phyloP scores from a whole-genome alignment of 37 sponge, comb jelly and placozoan genomes.

The Eunapius fragilis region DNA sequence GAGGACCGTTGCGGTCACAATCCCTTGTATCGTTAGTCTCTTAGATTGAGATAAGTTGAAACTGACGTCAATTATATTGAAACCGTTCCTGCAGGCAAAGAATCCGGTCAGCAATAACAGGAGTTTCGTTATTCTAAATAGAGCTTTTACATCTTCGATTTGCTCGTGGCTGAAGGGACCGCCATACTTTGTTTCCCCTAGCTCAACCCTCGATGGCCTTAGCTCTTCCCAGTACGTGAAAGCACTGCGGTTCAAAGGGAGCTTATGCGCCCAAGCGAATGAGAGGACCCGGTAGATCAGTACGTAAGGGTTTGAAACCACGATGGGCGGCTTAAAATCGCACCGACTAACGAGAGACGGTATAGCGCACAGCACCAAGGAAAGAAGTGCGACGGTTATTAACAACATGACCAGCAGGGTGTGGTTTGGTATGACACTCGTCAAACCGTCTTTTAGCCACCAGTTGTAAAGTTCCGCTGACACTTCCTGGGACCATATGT shows the following conservation, averaged over 20 bases:
- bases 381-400: background rate
- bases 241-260: background rate
- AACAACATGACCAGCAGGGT: background rate
- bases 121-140: background rate
- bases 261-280: background rate
- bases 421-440: background rate
- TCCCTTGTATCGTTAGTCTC: too few species aligned
- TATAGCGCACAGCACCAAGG: background rate
- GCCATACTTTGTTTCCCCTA: background rate
- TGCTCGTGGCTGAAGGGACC: background rate
- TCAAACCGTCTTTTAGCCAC: background rate
- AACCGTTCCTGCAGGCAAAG: too few species aligned
- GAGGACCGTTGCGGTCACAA: too few species aligned
- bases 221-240: background rate
- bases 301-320: background rate
- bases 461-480: background rate
- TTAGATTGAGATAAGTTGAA: too few species aligned
- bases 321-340: background rate
- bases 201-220: background rate
- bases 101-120: background rate
- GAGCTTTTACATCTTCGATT: background rate
- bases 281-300: background rate
- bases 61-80: too few species aligned
- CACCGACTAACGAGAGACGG: background rate
- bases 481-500: background rate